Conservation (phyloP, 2,797 vertebrate genomes). For the Cossypha polioptera region DNA sequence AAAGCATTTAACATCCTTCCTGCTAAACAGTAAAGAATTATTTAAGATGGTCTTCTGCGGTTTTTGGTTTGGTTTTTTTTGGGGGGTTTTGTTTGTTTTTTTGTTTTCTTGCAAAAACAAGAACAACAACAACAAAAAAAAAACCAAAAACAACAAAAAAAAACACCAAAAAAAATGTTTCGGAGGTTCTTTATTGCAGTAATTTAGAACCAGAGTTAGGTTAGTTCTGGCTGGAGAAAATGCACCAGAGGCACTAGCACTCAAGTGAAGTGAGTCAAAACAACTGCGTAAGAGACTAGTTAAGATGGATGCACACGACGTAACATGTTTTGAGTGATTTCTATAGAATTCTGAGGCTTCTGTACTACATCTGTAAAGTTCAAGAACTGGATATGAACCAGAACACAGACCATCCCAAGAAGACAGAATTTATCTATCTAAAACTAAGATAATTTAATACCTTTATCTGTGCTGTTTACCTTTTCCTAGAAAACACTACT, state of each 20-base stretch:
- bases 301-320: not conserved
- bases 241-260: not conserved
- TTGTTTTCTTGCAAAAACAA: not conserved
- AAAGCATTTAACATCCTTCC: not conserved
- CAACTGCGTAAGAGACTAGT: not conserved
- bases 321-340: not conserved
- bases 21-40: not conserved
- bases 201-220: not conserved
- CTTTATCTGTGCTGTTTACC: not conserved
- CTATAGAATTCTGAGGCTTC: not conserved
- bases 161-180: not conserved
- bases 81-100: not conserved
- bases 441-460: not conserved
- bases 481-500: conserved; percentile 36
- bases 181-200: not conserved
- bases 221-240: not conserved
- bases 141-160: not conserved
- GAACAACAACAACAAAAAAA: not conserved
- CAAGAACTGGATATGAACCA: not conserved
- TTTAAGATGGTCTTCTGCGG: not conserved
- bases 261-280: not conserved
- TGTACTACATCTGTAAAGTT: not conserved
- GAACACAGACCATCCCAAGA: not conserved
- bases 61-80: too few species aligned
- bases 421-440: not conserved